Conservation (phyloP, 2,113 vertebrate species). For the Gallinago media region DNA sequence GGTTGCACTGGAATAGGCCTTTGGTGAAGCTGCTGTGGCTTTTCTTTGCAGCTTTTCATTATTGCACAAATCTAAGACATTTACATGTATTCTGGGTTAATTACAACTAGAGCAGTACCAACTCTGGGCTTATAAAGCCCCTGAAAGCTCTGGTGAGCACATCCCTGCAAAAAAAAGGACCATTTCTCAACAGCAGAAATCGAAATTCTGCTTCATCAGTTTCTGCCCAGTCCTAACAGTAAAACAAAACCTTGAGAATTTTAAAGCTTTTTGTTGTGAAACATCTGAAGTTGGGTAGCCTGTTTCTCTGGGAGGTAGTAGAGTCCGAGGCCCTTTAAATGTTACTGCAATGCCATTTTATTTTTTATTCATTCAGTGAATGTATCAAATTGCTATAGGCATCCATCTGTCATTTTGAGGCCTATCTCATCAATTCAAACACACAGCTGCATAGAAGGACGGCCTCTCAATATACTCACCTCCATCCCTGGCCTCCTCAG, state of each 20-base stretch:
- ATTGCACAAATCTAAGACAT: neutral
- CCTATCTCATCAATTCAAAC: slow-evolving; percentile 8
- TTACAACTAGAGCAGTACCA: neutral
- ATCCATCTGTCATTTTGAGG: slow-evolving; percentile 27
- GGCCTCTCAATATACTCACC: neutral
- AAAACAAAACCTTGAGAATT: neutral
- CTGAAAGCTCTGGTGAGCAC: neutral
- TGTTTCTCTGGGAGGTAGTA: neutral
- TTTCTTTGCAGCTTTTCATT: neutral
- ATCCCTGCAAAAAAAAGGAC: neutral
- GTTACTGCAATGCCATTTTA: slow-evolving; percentile 1
- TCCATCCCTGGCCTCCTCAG: neutral
- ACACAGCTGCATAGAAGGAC: neutral
- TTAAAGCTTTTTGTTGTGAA: neutral
- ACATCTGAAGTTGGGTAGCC: neutral
- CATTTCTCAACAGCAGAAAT: neutral
- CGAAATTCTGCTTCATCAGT: neutral
- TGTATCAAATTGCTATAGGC: slow-evolving; percentile 44
- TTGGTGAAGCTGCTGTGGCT: neutral
- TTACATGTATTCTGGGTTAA: neutral
- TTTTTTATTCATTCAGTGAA: slow-evolving; percentile 55
- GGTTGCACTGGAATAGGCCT: neutral
- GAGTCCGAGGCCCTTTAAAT: slow-evolving; percentile 1
- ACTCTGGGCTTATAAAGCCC: neutral
- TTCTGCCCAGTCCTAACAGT: neutral